phyloP scores from a whole-genome alignment of 2,797 vertebrate genomes.

The Ctenopoma kingsleyae region DNA sequence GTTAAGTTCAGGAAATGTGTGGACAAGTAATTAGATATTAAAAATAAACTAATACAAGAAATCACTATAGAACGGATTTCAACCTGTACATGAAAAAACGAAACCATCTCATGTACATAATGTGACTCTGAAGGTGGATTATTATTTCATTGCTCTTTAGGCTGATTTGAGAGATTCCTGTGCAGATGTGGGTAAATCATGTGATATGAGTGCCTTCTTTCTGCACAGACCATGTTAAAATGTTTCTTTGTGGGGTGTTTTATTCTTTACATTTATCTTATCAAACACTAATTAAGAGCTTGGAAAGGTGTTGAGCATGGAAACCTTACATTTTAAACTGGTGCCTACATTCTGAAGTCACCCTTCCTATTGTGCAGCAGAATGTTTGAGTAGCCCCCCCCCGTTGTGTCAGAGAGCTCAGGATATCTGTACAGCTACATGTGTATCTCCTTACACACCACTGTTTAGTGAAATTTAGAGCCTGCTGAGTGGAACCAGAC shows the following conservation, averaged over 20 bases:
- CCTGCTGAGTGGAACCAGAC: slow-evolving; percentile 34
- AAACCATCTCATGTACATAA: no score
- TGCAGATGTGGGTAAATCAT: background rate
- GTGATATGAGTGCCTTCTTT: no score
- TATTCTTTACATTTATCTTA: background rate
- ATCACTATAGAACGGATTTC: background rate
- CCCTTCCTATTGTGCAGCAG: slow-evolving; percentile 20
- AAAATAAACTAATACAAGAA: background rate
- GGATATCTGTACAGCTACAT: background rate
- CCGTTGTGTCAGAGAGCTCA: background rate
- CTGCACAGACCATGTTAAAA: background rate
- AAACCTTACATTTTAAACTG: background rate
- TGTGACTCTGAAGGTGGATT: background rate
- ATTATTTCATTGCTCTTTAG: background rate
- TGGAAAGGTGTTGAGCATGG: background rate
- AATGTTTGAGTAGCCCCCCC: slow-evolving; percentile 7
- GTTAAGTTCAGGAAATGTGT: background rate
- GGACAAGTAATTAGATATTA: background rate
- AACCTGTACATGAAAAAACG: background rate
- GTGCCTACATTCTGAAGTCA: background rate
- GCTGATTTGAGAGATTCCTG: background rate
- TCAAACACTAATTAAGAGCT: background rate
- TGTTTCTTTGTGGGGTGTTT: background rate
- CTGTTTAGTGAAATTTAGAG: slow-evolving; percentile 34
- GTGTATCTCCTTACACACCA: slow-evolving; percentile 25